Conservation (phyloP, 2,888 invertebrate species). For the Callosobruchus maculatus region DNA sequence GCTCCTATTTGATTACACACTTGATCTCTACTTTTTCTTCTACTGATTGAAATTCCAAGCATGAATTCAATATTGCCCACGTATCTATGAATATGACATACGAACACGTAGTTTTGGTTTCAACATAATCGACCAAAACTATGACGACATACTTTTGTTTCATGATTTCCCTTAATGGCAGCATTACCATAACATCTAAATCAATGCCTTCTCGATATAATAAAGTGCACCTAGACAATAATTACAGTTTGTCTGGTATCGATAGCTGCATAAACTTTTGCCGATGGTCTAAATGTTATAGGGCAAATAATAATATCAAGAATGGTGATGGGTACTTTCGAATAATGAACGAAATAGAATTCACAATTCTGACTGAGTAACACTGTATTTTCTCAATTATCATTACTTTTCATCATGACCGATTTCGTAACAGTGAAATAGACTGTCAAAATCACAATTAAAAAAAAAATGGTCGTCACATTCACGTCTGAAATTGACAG, state of each 20-base stretch:
- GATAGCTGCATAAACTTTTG: not conserved
- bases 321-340: not conserved
- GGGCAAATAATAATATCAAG: not conserved
- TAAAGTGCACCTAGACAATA: not conserved
- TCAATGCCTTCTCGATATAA: not conserved
- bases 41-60: not conserved
- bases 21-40: not conserved
- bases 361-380: too few relatives aligned
- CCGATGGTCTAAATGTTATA: not conserved
- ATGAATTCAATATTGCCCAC: not conserved
- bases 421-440: too few relatives aligned
- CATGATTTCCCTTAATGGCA: not conserved
- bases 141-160: not conserved
- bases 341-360: too few relatives aligned
- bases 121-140: not conserved
- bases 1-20: not conserved
- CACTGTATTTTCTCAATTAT: too few relatives aligned
- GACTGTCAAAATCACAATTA: too few relatives aligned
- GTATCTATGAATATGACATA: not conserved
- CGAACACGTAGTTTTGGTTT: not conserved
- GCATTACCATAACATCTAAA: not conserved
- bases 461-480: too few relatives aligned
- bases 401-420: too few relatives aligned
- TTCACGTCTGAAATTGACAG: too few relatives aligned
- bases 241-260: not conserved